These are phyloP conservation scores for Notiomystis cincta DNA, from an alignment of 2,113 vertebrate species.

Conservation along the genomic window DNA sequence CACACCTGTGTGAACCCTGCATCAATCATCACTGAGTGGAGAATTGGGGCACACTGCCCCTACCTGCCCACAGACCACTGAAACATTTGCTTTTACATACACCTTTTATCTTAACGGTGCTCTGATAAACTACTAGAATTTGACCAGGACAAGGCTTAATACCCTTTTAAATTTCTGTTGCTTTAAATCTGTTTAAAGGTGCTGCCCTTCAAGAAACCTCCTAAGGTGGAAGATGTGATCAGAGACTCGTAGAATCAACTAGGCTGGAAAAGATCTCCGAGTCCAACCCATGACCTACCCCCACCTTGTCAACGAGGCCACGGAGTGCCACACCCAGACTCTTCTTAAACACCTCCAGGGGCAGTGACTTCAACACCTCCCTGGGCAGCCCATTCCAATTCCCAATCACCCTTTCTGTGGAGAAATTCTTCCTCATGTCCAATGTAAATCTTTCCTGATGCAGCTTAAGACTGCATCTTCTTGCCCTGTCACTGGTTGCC, in stretches of 20 bases:
- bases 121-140: not conserved
- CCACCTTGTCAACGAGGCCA: not conserved
- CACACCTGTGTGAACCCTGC: not conserved
- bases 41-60: not conserved
- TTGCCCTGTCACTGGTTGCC: not conserved
- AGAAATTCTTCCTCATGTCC: not conserved
- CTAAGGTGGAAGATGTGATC: not conserved
- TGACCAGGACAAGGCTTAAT: not conserved
- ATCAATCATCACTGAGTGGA: rapidly evolving
- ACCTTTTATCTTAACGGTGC: not conserved
- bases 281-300: not conserved
- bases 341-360: not conserved
- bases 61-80: not conserved
- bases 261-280: not conserved
- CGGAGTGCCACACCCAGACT: not conserved
- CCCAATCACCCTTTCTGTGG: too few species aligned
- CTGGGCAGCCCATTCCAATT: not conserved
- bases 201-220: not conserved
- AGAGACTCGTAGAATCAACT: not conserved
- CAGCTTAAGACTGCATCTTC: not conserved
- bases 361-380: not conserved
- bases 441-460: too few species aligned
- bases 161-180: not conserved
- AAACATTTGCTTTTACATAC: not conserved
- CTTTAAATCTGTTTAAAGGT: not conserved